Percentiles rank a stretch among this genome's conserved stretches.
These are phyloP conservation scores for Rhipidura dahli DNA, from an alignment of 2,113 vertebrate genomes.

Conservation along the genomic window DNA sequence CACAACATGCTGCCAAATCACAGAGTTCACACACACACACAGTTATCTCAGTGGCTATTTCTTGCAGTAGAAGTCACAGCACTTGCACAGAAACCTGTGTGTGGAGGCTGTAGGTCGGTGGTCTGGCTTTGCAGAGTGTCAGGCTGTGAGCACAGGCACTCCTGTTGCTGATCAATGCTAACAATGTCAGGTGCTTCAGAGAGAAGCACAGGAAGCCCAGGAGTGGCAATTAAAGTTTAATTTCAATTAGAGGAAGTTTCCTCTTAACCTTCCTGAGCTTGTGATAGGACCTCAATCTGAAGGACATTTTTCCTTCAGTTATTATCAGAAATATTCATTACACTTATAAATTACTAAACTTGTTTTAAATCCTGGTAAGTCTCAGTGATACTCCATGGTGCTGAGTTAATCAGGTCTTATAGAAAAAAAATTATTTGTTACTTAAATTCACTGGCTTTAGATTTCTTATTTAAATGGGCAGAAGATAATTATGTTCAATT, in stretches of 20 bases:
- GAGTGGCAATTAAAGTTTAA: conserved; percentile 23
- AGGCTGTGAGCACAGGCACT: background rate
- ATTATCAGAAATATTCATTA: background rate
- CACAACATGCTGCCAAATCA: background rate
- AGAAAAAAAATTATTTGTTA: background rate
- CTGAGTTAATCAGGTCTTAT: background rate
- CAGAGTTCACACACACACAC: background rate
- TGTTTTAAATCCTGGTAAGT: background rate
- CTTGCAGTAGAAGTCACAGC: background rate
- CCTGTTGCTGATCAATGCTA: background rate
- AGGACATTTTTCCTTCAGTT: background rate
- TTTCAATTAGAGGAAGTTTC: conserved; percentile 17
- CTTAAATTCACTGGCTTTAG: background rate
- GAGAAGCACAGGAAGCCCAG: background rate
- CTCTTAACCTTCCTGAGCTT: conserved; percentile 25
- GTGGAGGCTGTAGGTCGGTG: background rate
- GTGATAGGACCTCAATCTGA: background rate
- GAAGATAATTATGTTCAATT: background rate
- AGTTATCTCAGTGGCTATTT: background rate
- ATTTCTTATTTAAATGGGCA: background rate
- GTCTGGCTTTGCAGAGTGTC: background rate
- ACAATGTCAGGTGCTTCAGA: background rate
- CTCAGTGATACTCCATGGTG: background rate
- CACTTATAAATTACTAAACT: background rate
- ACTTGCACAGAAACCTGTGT: background rate